phyloP scores from a whole-genome alignment of 1,140 invertebrate genomes.

The Drosophila fuyamai region DNA sequence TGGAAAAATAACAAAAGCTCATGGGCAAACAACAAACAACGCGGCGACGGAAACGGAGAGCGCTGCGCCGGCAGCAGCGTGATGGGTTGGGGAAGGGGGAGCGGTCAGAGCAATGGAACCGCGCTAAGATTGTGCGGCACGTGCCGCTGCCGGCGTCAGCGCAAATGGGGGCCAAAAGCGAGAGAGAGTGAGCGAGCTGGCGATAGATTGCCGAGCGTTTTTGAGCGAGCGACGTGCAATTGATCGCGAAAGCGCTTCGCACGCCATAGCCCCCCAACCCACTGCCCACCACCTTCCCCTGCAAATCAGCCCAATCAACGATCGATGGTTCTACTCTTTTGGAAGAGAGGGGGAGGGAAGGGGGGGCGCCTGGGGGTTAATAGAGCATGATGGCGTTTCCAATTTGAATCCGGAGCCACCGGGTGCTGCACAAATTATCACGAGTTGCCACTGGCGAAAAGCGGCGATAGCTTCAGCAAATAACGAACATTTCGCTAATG shows the following conservation, averaged over 20 bases:
- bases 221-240: constrained; percentile 67
- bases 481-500: constrained; percentile 1
- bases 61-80: neutral
- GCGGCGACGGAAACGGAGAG: constrained; percentile 31
- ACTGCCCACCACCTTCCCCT: neutral
- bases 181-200: constrained; percentile 44
- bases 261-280: neutral
- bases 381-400: constrained; percentile 69
- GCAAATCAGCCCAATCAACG: neutral
- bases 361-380: constrained; percentile 56
- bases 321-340: constrained; percentile 30
- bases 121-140: constrained; percentile 68
- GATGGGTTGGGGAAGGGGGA: neutral
- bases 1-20: constrained; percentile 64
- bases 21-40: constrained; percentile 65
- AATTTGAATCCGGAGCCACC: constrained; percentile 56
- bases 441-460: constrained; percentile 4
- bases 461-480: constrained; percentile 13
- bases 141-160: constrained; percentile 65
- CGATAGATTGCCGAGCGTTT: constrained; percentile 18
- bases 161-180: constrained; percentile 65
- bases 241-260: constrained; percentile 66
- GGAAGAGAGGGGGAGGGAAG: neutral
- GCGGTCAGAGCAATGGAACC: constrained; percentile 51
- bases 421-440: constrained; percentile 55